Base-by-base conservation (phyloP, 2,888 invertebrate genomes). In the Gasteruption jaculator region DNA sequence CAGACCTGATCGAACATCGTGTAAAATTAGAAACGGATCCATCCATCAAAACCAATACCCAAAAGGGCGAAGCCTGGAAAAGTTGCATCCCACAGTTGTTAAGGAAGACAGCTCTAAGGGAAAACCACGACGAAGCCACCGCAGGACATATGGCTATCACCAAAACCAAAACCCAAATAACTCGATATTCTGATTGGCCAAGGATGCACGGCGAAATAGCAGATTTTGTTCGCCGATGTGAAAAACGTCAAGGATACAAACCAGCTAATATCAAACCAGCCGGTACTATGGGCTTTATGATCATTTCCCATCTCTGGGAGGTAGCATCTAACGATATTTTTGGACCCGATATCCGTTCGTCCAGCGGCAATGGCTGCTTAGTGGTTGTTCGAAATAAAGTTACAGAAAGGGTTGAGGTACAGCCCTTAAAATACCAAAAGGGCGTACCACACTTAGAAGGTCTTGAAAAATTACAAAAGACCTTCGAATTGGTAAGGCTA, bases 381-480 rank as follows among this genome's bases (percentile, higher is more conserved):
- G n/a, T n/a, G n/a, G n/a, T n/a, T n/a, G n/a, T 66, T 5, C 50
- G 53, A 18, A 60, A 61, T 26, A 49, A 52, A 11, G 58, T 58
- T 38, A 51, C 56, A 5, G 58, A 55, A 39, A 54, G 52, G 48
- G 40, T 51, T 1, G 48, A 56, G 18, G 27, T 50, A 1, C 30
- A 31, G 12, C 51, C 54, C 2, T 21, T 59, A 7, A 21, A 51
- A 14, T 38, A 30, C 1, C 53, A 53, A 1, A 57, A 55, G 8
- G 42, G 53, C 1, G 6, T 10, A 5, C 8, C 8, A n/a, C n/a
- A n/a, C n/a, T n/a, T n/a, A n/a, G n/a, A n/a, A n/a, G n/a, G n/a
- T n/a, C n/a, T n/a, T n/a, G n/a, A n/a, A n/a, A n/a, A n/a, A n/a
- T n/a, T n/a, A n/a, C n/a, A n/a, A n/a, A n/a, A n/a, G n/a, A n/a